Evolutionary conservation across 2,888 invertebrate genomes (phyloP), one percentile per base, ranked within the genome.

Genomic region (Xestia sexstrigata): DNA sequence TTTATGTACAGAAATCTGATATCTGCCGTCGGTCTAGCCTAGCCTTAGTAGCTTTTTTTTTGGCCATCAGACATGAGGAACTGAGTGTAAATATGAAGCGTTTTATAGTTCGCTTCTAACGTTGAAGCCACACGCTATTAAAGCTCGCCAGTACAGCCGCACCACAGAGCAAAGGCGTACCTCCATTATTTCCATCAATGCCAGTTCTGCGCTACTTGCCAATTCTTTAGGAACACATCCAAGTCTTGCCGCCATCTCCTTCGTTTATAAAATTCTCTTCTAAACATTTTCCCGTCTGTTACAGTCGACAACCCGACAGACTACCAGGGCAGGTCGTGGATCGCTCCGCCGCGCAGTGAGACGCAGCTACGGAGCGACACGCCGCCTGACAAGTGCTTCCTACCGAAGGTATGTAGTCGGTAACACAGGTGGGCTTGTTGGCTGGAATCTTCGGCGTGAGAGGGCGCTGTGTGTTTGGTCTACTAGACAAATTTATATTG

Each of bases 271-370:
- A 47, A 15, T 17, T 23, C 5, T 8, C 8, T 0, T 15, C 0
- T 52, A 26, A 79, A 45, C 1, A 26, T n/a, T 42, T 49, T 13
- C 6, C 1, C 63, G 8, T 78, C 13, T 74, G 39, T 90, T 97
- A 4, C 96, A 99, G 99, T 99, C 93, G 99, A 99, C 95, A 99
- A 99, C 93, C 97, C 98, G 17, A 97, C 98, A 73, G 99, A 99
- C 95, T 99, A 99, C 95, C 99, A 99, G 95, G 99, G 99, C 15
- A 97, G 99, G 35, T 99, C 99, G 17, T 99, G 99, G 96, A 96
- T 99, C 65, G 98, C 99, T 91, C 97, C 99, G 5, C 99, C 99
- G 13, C 98, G 98, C 76, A 98, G 99, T 7, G 98, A 98, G 77
- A 95, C 96, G 0, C 96, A 96, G 70, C 90, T 96, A 20, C 94